phyloP scores from a whole-genome alignment of 2,113 vertebrate genomes.

The Brachirus orientalis region DNA sequence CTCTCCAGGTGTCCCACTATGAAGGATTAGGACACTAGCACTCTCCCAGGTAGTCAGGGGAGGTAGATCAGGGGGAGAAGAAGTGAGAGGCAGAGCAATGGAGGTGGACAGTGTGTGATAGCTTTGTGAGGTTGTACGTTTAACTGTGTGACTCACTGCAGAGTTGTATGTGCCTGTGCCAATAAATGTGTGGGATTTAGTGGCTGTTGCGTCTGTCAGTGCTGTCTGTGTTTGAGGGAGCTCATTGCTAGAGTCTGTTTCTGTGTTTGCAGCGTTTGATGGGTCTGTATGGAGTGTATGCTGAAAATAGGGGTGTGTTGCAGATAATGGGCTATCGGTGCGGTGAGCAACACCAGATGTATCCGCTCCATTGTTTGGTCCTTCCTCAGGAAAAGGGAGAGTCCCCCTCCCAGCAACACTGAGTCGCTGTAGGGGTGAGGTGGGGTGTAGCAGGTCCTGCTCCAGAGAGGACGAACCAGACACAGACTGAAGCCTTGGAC shows the following conservation, averaged over 20 bases:
- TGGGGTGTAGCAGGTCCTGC: conserved; percentile 20
- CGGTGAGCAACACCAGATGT: conserved; percentile 69
- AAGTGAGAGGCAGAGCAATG: neutral
- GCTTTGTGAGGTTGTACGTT: neutral
- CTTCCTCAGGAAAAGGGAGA: conserved; percentile 80
- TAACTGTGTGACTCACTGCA: neutral
- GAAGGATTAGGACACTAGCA: neutral
- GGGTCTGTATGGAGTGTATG: conserved; percentile 6
- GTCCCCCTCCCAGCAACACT: conserved; percentile 64
- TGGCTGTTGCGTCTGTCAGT: neutral
- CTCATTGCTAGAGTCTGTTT: neutral
- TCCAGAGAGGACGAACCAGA: conserved; percentile 37
- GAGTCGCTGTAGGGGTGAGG: conserved; percentile 51
- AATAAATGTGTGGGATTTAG: neutral
- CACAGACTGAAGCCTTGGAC: neutral
- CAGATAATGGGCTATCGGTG: conserved; percentile 25
- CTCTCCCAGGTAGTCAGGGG: conserved; percentile 15
- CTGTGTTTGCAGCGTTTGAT: conserved; percentile 1
- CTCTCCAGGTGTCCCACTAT: neutral
- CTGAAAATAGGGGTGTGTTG: conserved; percentile 55
- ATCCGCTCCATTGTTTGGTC: conserved; percentile 81
- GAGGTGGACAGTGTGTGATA: conserved; percentile 1
- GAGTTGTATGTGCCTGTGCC: conserved; percentile 4
- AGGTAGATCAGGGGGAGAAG: conserved; percentile 2
- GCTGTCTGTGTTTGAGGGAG: conserved; percentile 3